A percentile compares a stretch with the other conserved stretches of the same genome.
phyloP scores from a whole-genome alignment of 2,113 vertebrate genomes.

The Alectura lathami region DNA sequence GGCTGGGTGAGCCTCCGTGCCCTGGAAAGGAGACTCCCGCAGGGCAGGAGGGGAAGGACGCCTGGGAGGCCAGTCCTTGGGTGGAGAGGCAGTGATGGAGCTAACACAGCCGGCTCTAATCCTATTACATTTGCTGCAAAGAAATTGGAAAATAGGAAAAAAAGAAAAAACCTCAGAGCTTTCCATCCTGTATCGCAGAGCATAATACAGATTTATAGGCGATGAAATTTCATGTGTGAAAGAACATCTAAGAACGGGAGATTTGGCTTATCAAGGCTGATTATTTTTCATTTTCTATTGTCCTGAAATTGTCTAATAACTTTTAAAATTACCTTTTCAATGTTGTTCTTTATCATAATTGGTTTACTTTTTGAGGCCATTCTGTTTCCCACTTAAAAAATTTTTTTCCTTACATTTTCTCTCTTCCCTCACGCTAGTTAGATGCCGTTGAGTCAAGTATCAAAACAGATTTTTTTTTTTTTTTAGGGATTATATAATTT shows the following conservation, averaged over 20 bases:
- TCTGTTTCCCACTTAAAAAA: slow-evolving; percentile 30
- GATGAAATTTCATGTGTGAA: not conserved
- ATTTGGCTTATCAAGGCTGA: slow-evolving; percentile 30
- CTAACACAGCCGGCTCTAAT: not conserved
- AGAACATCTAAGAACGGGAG: not conserved
- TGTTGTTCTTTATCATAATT: not conserved
- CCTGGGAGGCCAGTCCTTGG: not conserved
- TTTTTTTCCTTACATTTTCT: slow-evolving; percentile 7
- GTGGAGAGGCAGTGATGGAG: not conserved
- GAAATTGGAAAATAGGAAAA: not conserved
- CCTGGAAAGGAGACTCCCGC: not conserved
- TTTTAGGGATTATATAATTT: slow-evolving; percentile 18
- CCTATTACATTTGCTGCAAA: not conserved
- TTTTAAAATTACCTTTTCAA: slow-evolving; percentile 13
- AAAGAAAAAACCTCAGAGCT: not conserved
- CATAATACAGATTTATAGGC: not conserved
- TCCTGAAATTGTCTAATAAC: slow-evolving; percentile 33
- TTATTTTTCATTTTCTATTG: not conserved
- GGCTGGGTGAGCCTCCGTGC: not conserved
- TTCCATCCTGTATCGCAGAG: not conserved
- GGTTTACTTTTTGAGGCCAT: slow-evolving; percentile 25
- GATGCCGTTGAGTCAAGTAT: not conserved
- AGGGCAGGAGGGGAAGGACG: not conserved
- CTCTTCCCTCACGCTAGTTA: not conserved
- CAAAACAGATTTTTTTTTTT: not conserved